Evolutionary conservation across 1,140 invertebrate genomes (phyloP), one percentile per base, ranked within the genome.

Genomic region (Rhopalosiphum padi): DNA sequence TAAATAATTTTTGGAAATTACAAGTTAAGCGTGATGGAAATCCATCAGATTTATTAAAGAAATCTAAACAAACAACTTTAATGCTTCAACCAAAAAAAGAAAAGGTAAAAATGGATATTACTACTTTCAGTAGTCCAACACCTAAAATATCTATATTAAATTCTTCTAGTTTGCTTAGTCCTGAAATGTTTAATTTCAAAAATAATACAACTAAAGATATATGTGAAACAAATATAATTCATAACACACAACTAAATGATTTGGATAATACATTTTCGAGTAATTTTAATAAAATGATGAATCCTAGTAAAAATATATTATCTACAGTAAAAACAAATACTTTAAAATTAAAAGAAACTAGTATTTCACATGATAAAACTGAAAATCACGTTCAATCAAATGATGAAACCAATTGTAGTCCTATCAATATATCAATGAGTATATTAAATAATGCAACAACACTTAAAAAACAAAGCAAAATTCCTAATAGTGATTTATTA

Each of bases 21-120:
- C 35, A 85, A 85, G 41, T 93, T 53, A 85, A 93, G 51, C 82
- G 48, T 55, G 82, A 93, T 93, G 91, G 91, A 41, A 93, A 93
- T 41, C 91, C 91, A 86, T 93, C 91, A 0, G 48, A 93, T 93
- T 86, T 93, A 55, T 43, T 93, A 43, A 85, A 93, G 30, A 93
- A 86, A 55, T 86, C 91, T 23, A 93, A 93, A 43, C 91, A 93
- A 55, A 85, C 91, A 9, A 85, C 48, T 7, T 37, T 93, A 11
- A 30, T 21, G 35, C 25, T 93, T 35, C 15, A 55, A 85, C 35
- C 91, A 25, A 23, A 11, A 51, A 15, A 48, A 86, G 22, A 82
- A 51, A 86, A 86, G 41, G 9, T 25, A 0, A 86, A 43, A 5
- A 46, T 93, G 35, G 82, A 93, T 86, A 93, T 93, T 86, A 86